Evolutionary conservation across 1,140 invertebrate genomes (phyloP), one percentile per base, ranked within the genome.

Genomic region (Diachasmimorpha longicaudata): DNA sequence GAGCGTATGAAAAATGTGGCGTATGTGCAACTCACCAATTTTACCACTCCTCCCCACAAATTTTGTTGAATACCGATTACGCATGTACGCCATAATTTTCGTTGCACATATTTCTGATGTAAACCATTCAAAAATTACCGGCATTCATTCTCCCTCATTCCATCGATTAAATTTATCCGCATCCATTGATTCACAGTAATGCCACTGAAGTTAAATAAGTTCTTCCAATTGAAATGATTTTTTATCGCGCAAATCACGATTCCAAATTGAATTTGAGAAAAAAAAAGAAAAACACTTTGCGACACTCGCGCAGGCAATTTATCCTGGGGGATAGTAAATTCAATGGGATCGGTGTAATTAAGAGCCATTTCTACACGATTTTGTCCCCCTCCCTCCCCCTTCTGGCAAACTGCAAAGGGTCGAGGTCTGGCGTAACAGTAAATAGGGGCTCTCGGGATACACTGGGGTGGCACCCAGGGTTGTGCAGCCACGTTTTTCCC

Each of bases 301-400:
- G 77, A 80, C 80, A 78, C 81, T 79, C 76, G 75, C 77, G 82
- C 82, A 84, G 82, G 78, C 82, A 74, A 73, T 75, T 79, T 77
- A 78, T 80, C 76, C 48, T 79, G 55, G 80, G 78, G n/a, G 13
- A 80, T 78, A 77, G 79, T 72, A 81, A 84, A 88, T 87, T 88
- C 84, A 87, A 88, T 87, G 81, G 86, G 85, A 88, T 89, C 84
- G 86, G 82, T 89, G 88, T 89, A 89, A 89, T 89, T 88, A 89
- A 89, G 88, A 88, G 88, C 85, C 86, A 86, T 88, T 89, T 88
- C 86, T 87, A 85, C 87, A 84, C 85, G 84, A 87, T 86, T 87
- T 87, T 86, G 83, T 80, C 55, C 37, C 72, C 55, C 14, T 37
- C 44, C 52, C 36, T 46, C 16, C 25, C 42, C 9, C 31, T 31